phyloP scores from a whole-genome alignment of 2,888 invertebrate species.

The Gerris lacustris region DNA sequence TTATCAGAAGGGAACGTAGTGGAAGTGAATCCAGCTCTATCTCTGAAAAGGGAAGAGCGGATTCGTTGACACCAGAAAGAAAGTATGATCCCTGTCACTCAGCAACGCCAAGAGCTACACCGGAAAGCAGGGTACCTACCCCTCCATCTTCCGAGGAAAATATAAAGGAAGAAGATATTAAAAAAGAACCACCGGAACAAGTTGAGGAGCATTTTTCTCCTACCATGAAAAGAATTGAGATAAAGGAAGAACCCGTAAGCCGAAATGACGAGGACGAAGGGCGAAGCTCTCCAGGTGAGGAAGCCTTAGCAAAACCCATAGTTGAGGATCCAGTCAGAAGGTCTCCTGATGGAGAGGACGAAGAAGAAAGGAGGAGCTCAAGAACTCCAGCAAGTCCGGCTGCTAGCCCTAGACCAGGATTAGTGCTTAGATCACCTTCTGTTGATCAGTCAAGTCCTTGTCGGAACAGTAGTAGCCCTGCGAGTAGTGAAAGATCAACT shows the following conservation, averaged over 20 bases:
- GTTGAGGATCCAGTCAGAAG: conserved; percentile 25
- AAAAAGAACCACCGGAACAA: conserved; percentile 39
- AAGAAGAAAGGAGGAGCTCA: conserved; percentile 28
- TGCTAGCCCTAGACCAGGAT: conserved; percentile 24
- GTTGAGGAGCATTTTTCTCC: conserved; percentile 45
- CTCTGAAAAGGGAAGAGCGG: conserved; percentile 69
- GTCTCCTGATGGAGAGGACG: conserved; percentile 25
- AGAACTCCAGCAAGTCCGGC: conserved; percentile 26
- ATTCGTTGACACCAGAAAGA: conserved; percentile 68
- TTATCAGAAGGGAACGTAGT: conserved; percentile 55
- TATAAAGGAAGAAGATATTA: conserved; percentile 41
- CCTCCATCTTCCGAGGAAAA: conserved; percentile 41
- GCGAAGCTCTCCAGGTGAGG: conserved; percentile 29
- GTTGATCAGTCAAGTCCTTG: conserved; percentile 43
- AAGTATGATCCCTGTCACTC: conserved; percentile 52
- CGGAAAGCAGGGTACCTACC: conserved; percentile 52
- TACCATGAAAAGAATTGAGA: conserved; percentile 34
- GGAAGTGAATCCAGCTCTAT: conserved; percentile 82
- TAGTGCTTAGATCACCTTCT: conserved; percentile 19
- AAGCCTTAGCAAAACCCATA: conserved; percentile 24
- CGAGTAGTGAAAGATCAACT: conserved; percentile 61
- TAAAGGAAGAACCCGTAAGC: conserved; percentile 31
- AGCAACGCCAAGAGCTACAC: conserved; percentile 55
- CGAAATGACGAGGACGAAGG: conserved; percentile 38
- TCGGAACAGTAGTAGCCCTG: conserved; percentile 50